Conservation (phyloP, 53 echinoderm and acorn worm species). For the Temnopleurus reevesii region DNA sequence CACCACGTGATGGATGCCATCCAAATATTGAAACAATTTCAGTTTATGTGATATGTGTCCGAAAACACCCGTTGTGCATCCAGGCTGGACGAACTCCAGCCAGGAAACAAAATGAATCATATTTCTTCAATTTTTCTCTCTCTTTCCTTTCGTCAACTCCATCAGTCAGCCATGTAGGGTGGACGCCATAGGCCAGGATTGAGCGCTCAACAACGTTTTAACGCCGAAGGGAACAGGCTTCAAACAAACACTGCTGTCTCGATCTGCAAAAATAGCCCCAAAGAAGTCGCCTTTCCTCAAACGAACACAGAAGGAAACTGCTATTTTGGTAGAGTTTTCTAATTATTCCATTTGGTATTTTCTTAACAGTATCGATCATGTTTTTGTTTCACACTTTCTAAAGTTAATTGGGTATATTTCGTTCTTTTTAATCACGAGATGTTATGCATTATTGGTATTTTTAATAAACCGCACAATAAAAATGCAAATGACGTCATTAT, state of each 20-base stretch:
- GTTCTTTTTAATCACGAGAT: not conserved
- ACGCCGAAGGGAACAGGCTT: conserved; percentile 27
- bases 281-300: not conserved
- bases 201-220: conserved; percentile 18
- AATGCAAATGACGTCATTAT: conserved; percentile 15
- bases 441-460: not conserved
- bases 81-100: not conserved
- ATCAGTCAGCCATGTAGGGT: not conserved
- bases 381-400: not conserved
- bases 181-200: not conserved
- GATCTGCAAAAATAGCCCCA: conserved; percentile 44
- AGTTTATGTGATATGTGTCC: not conserved
- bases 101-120: conserved; percentile 14
- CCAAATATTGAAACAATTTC: conserved; percentile 34
- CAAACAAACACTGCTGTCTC: conserved; percentile 41
- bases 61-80: conserved; percentile 8
- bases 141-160: conserved; percentile 26
- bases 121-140: not conserved
- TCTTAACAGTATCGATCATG: conserved; percentile 7
- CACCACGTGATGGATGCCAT: too few relatives aligned
- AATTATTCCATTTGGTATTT: not conserved
- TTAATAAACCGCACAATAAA: not conserved
- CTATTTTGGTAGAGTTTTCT: not conserved
- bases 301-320: not conserved
- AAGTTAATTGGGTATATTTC: not conserved